Evolutionary conservation across 2,888 invertebrate genomes (phyloP).

Genomic region (Xestia rhomboidea): DNA sequence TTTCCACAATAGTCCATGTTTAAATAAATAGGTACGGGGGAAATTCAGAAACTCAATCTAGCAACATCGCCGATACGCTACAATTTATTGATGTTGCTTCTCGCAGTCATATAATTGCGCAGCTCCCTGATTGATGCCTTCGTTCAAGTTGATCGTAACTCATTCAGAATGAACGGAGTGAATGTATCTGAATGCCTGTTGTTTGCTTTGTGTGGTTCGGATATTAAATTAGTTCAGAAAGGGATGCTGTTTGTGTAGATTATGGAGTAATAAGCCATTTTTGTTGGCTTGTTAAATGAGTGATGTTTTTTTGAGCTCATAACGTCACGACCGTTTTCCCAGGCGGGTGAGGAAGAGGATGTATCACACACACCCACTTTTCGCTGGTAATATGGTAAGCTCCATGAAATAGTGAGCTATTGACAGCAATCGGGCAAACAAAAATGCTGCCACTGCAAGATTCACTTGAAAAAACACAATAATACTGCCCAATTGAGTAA

Average conservation of each 20-base stretch:
- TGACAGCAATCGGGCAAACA: background rate
- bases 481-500: background rate
- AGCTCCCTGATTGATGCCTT: conserved; percentile 66
- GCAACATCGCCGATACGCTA: conserved; percentile 53
- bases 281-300: background rate
- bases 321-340: background rate
- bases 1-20: background rate
- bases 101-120: conserved; percentile 63
- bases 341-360: background rate
- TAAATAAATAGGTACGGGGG: background rate
- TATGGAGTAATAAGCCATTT: background rate
- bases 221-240: conserved; percentile 53
- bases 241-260: conserved; percentile 15
- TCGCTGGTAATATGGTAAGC: background rate
- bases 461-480: background rate
- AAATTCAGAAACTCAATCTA: background rate
- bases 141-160: conserved; percentile 61
- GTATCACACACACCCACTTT: background rate
- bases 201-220: conserved; percentile 54
- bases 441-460: background rate
- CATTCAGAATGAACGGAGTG: conserved; percentile 60
- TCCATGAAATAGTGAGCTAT: background rate
- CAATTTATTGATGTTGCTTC: conserved; percentile 67
- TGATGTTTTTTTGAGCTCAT: background rate
- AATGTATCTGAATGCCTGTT: conserved; percentile 52